phyloP scores from a whole-genome alignment of 2,113 vertebrate species.

The Cebus imitator region DNA sequence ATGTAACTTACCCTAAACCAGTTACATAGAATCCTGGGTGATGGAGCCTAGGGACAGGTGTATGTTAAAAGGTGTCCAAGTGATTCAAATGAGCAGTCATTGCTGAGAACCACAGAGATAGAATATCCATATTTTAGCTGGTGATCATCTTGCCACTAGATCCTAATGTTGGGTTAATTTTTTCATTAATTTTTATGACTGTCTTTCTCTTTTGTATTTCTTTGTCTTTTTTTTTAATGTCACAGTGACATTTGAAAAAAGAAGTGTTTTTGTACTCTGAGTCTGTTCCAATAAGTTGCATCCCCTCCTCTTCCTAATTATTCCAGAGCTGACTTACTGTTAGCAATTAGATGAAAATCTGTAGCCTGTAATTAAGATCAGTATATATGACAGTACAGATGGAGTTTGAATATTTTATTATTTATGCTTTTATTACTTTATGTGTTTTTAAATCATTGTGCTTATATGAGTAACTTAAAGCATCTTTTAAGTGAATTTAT shows the following conservation, averaged over 20 bases:
- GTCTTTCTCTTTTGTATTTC: background rate
- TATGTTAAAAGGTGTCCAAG: background rate
- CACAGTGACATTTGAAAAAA: constrained; percentile 61
- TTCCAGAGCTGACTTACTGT: constrained; percentile 40
- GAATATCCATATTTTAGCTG: background rate
- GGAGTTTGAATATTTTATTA: constrained; percentile 58
- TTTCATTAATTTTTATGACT: background rate
- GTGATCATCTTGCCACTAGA: background rate
- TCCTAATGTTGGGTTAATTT: background rate
- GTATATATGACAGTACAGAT: constrained; percentile 35
- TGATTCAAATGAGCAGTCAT: background rate
- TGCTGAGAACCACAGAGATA: rapidly evolving
- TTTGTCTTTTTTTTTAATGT: constrained; percentile 24
- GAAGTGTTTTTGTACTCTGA: constrained; percentile 35
- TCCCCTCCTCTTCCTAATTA: constrained; percentile 47
- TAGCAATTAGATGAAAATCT: constrained; percentile 57
- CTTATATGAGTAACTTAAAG: background rate
- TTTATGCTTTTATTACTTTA: constrained; percentile 35
- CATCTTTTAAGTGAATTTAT: background rate
- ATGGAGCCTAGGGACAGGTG: background rate
- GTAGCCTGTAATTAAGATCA: constrained; percentile 67
- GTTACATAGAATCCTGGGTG: too few species aligned
- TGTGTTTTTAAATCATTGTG: constrained; percentile 16
- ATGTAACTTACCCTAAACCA: background rate
- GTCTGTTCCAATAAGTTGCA: background rate